phyloP scores from a whole-genome alignment of 2,113 vertebrate genomes.

The Chitala chitala region DNA sequence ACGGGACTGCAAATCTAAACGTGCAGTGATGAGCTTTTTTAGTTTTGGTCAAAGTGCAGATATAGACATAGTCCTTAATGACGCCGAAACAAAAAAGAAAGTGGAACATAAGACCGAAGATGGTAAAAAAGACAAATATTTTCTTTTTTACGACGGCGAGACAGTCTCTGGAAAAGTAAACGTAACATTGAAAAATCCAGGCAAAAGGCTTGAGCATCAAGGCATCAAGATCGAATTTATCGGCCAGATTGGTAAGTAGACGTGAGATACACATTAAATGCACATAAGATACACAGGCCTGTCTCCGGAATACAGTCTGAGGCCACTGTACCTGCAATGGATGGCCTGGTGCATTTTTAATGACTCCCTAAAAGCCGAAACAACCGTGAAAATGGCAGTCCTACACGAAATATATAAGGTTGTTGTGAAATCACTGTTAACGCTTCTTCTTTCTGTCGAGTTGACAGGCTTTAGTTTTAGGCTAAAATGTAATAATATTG shows the following conservation, averaged over 20 bases:
- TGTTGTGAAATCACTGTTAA: no score
- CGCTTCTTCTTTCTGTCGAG: no score
- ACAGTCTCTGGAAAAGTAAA: constrained; percentile 87
- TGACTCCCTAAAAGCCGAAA: neutral
- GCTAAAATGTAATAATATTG: no score
- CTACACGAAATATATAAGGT: no score
- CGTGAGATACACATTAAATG: constrained; percentile 55
- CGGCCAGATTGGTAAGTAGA: constrained; percentile 85
- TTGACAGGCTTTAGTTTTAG: no score
- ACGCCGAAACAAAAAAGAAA: constrained; percentile 85
- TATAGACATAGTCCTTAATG: constrained; percentile 84
- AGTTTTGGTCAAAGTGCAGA: constrained; percentile 92
- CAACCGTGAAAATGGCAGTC: neutral
- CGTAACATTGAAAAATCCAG: constrained; percentile 86
- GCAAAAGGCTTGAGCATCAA: constrained; percentile 88
- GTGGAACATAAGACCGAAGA: constrained; percentile 93
- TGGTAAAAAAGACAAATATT: constrained; percentile 92
- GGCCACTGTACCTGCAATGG: neutral
- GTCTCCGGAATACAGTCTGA: neutral
- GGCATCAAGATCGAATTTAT: constrained; percentile 97
- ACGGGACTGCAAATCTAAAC: constrained; percentile 10
- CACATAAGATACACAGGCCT: neutral
- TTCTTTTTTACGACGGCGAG: constrained; percentile 92
- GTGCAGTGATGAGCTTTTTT: constrained; percentile 85
- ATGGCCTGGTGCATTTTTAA: constrained; percentile 2